Evolutionary conservation across 2,113 vertebrate genomes (phyloP).

Genomic region (Callorhinus ursinus): DNA sequence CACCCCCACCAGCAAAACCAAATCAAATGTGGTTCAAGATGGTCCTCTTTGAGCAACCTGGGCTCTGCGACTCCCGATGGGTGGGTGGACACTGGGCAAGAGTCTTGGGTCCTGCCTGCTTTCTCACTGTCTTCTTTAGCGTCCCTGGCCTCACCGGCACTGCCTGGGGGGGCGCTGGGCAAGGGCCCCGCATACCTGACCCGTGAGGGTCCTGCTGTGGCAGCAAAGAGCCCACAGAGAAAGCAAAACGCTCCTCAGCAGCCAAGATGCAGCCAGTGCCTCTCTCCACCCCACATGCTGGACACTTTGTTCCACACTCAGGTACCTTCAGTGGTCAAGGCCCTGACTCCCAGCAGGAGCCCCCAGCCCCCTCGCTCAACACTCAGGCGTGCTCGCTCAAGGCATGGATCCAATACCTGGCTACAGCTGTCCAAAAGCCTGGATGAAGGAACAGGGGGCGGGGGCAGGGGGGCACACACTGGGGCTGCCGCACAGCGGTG

Average conservation of each 20-base stretch:
- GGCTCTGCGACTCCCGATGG: rapidly evolving
- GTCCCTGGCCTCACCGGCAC: neutral
- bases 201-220: rapidly evolving
- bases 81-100: neutral
- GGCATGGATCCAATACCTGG: neutral
- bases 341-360: neutral
- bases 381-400: no score
- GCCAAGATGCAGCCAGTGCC: neutral
- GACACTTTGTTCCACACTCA: neutral
- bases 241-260: neutral
- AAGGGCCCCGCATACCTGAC: neutral
- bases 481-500: neutral
- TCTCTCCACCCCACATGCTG: neutral
- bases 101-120: neutral
- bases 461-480: neutral
- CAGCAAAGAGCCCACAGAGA: neutral
- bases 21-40: neutral
- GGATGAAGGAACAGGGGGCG: no score
- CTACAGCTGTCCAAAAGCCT: rapidly evolving
- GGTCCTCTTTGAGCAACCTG: neutral
- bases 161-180: rapidly evolving
- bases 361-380: rapidly evolving
- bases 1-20: neutral
- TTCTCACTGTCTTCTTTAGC: neutral
- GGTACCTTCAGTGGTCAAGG: neutral